Conservation (phyloP, 2,113 vertebrate species). For the Antechinus flavipes region DNA sequence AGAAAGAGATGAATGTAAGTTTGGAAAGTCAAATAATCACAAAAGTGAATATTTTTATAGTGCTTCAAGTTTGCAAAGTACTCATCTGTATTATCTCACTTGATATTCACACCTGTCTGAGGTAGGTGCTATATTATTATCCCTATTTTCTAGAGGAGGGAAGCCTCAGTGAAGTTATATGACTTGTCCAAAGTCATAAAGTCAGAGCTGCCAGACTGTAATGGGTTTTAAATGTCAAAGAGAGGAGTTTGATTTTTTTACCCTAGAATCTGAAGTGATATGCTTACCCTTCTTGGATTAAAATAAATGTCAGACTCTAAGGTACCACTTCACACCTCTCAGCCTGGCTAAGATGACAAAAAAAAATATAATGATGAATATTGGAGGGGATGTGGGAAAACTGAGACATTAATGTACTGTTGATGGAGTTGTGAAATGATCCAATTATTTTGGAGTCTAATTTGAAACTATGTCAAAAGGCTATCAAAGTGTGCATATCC, state of each 20-base stretch:
- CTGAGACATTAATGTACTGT: no score
- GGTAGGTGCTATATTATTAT: background rate
- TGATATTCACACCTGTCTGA: background rate
- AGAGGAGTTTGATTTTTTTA: background rate
- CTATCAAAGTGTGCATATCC: no score
- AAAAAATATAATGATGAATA: no score
- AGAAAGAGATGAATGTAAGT: background rate
- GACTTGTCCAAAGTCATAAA: background rate
- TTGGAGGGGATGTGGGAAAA: no score
- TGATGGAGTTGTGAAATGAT: no score
- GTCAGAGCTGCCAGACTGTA: background rate
- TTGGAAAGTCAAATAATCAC: background rate
- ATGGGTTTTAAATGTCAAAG: background rate
- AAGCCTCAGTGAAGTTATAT: background rate
- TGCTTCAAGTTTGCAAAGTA: background rate
- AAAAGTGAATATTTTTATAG: background rate
- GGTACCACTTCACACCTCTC: no score
- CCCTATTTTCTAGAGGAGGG: background rate
- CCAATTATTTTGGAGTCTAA: no score
- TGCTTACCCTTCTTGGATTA: background rate
- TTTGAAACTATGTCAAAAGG: no score
- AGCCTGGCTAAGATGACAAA: no score
- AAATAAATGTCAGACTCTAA: background rate
- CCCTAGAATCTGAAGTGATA: background rate
- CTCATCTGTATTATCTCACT: background rate